Evolutionary conservation across 2,797 vertebrate genomes (phyloP).

Genomic region (Erpetoichthys calabaricus): DNA sequence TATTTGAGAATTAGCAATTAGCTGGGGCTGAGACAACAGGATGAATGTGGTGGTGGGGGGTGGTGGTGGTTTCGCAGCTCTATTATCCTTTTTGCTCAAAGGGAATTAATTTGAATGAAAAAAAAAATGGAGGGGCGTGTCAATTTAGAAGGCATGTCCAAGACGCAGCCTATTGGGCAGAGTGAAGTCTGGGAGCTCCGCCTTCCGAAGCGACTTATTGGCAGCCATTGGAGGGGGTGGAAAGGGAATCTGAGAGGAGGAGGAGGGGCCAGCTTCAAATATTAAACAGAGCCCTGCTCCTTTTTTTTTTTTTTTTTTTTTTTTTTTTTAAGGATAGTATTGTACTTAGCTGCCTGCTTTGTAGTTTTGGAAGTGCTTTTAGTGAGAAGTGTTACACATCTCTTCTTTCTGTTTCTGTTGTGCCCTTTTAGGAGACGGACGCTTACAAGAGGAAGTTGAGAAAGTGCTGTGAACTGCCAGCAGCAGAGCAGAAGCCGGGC

Average conservation of each 20-base stretch:
- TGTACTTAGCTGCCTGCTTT: constrained; percentile 13
- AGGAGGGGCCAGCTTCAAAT: constrained; percentile 40
- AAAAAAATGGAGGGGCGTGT: too few species aligned
- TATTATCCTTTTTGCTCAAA: constrained; percentile 12
- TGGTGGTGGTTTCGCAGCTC: too few species aligned
- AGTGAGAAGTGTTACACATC: neutral
- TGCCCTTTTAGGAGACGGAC: neutral
- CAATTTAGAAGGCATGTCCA: too few species aligned
- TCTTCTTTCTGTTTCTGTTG: neutral
- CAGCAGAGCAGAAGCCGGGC: too few species aligned
- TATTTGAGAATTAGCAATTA: too few species aligned
- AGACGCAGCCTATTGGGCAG: too few species aligned
- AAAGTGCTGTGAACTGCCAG: neutral
- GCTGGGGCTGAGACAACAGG: too few species aligned
- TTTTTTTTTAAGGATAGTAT: constrained; percentile 16
- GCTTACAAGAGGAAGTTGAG: neutral
- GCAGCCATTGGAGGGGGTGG: constrained; percentile 27
- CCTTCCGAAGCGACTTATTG: constrained; percentile 11
- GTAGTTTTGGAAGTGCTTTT: constrained; percentile 19
- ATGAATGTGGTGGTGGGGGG: too few species aligned
- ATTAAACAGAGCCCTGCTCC: constrained; percentile 38
- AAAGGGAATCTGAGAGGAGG: constrained; percentile 5
- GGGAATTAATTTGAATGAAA: constrained; percentile 64
- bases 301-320: too few species aligned
- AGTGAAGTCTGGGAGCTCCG: constrained; percentile 11